Percentiles rank a stretch among this genome's conserved stretches.
Conservation (phyloP, 2,113 vertebrate species). For the Pomatorhinus ruficollis region DNA sequence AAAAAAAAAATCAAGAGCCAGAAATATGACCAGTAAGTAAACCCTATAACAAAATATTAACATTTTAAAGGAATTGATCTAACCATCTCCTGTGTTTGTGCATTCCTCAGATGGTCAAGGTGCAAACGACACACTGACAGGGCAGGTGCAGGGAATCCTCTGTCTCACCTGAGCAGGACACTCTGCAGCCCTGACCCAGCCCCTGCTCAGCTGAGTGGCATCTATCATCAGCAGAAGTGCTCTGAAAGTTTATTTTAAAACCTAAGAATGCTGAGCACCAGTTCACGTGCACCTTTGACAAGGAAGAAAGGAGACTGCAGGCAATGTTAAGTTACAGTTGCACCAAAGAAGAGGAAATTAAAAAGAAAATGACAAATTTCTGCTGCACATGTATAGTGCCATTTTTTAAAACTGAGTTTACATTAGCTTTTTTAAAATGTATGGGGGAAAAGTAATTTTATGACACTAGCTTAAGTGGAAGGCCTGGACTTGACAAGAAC, state of each 20-base stretch:
- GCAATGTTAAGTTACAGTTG: neutral
- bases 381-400: neutral
- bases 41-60: neutral
- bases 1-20: neutral
- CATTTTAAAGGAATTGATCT: neutral
- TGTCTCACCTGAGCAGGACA: neutral
- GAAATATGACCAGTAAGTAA: neutral
- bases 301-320: neutral
- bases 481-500: neutral
- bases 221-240: neutral
- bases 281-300: neutral
- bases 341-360: neutral
- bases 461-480: neutral
- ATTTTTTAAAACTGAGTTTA: neutral
- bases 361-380: neutral
- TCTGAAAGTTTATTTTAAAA: neutral
- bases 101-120: neutral
- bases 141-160: neutral
- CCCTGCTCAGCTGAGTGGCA: neutral
- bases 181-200: neutral
- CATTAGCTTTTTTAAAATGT: neutral
- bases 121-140: rapidly evolving
- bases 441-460: neutral
- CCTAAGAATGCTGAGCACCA: neutral
- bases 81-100: neutral